Evolutionary conservation across 2,113 vertebrate species (phyloP), one percentile per base, ranked within the genome.

Genomic region (Procavia capensis): DNA sequence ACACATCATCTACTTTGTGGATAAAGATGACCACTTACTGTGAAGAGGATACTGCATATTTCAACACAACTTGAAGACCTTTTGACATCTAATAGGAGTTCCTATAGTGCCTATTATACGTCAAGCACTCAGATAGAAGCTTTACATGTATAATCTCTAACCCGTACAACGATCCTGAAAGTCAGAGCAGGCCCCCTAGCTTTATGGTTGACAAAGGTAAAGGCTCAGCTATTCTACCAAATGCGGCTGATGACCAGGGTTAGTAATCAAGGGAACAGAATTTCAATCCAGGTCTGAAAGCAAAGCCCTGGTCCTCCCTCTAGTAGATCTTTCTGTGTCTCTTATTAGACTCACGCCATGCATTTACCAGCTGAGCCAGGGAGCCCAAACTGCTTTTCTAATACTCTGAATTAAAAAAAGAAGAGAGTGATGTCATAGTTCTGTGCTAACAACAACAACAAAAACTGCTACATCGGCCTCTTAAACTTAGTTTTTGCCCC

Each of bases 381-480:
- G 14, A 83, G n/a, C 36, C 39, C 19, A 57, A 36, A 66, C 11
- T 41, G 88, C 39, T 63, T 86, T 93, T 36, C 78, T 22, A 78
- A 57, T 61, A 47, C n/a, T 87, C 36, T 75, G 76, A 20, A 59
- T 76, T 50, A 74, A 13, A 70, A 72, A 64, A 54, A 75, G n/a
- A 86, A 87, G 39, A 43, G 43, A 10, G 19, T 47, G 50, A 66
- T 93, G 63, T 83, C 41, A n/a, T 80, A 61, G 43, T 11, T n/a
- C 27, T 43, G 59, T 64, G 54, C 66, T 88, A 54, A 95, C n/a
- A 64, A 90, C 20, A 88, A 95, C n/a, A n/a, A 70, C 59, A 70
- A 90, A 22, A 16, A 85, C 36, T 79, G 24, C 54, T 39, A 57
- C 80, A 29, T 75, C 36, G 89, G 27, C 22, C 29, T 91, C 81